A percentile compares a stretch with the other conserved stretches of the same genome.
These are phyloP conservation scores for Nasonia vitripennis DNA, from an alignment of 1,140 invertebrate genomes.

Conservation along the genomic window DNA sequence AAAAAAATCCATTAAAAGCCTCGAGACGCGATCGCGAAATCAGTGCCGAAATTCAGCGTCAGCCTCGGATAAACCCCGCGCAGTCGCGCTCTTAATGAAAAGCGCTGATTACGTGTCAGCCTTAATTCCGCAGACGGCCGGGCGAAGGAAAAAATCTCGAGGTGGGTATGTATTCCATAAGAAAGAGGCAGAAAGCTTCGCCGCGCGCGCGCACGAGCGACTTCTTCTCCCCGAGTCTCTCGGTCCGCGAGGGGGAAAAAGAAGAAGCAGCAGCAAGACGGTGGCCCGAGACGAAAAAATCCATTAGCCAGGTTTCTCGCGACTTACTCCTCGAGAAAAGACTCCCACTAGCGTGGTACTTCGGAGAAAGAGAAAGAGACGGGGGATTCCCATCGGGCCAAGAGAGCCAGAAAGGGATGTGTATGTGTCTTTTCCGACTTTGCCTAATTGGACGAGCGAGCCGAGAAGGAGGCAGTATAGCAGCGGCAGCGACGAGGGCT, in stretches of 20 bases:
- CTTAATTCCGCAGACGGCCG: background rate
- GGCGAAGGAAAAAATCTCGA: background rate
- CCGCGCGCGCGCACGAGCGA: background rate
- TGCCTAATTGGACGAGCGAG: slow-evolving; percentile 50
- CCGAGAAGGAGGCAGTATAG: background rate
- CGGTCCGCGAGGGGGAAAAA: background rate
- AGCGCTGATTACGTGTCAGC: background rate
- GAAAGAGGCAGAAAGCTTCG: background rate
- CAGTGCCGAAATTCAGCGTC: background rate
- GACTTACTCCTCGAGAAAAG: background rate
- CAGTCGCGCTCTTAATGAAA: background rate
- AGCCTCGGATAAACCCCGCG: too few species aligned
- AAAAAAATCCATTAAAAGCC: background rate
- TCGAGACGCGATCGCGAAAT: too few species aligned
- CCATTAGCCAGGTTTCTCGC: slow-evolving; percentile 40
- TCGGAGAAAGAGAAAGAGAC: background rate
- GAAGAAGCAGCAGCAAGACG: background rate
- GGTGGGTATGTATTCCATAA: slow-evolving; percentile 1
- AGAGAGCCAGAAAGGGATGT: slow-evolving; percentile 13
- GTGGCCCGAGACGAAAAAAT: slow-evolving; percentile 31
- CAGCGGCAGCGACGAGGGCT: slow-evolving; percentile 16
- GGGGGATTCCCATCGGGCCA: background rate
- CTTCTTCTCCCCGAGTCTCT: background rate
- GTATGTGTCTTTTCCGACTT: slow-evolving; percentile 48
- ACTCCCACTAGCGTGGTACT: background rate